phyloP scores from a whole-genome alignment of 2,888 invertebrate genomes.

The Orthonevra nobilis region DNA sequence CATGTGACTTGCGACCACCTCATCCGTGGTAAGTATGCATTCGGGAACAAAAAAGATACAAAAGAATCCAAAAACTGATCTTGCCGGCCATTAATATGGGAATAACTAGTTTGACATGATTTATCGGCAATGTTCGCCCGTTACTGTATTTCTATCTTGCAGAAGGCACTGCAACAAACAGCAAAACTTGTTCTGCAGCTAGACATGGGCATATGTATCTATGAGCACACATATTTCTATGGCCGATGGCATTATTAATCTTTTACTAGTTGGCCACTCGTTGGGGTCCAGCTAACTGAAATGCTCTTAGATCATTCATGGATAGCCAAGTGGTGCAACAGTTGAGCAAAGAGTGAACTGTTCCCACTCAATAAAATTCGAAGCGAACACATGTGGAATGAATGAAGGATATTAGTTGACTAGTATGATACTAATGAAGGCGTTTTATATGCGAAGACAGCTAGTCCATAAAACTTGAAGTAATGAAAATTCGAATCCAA shows the following conservation, averaged over 20 bases:
- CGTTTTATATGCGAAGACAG: conserved; percentile 28
- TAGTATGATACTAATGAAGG: conserved; percentile 19
- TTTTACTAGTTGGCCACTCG: conserved; percentile 59
- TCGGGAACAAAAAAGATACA: conserved; percentile 11
- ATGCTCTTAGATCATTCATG: conserved; percentile 34
- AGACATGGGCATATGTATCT: conserved; percentile 30
- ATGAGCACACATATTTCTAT: conserved; percentile 4
- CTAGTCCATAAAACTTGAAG: conserved; percentile 44
- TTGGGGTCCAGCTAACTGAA: conserved; percentile 33
- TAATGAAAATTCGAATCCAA: too few species aligned
- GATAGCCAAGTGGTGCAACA: neutral
- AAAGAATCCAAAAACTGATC: conserved; percentile 32
- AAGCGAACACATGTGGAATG: conserved; percentile 15
- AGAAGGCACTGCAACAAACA: conserved; percentile 44
- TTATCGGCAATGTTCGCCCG: conserved; percentile 51
- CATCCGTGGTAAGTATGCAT: neutral
- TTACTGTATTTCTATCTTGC: conserved; percentile 45
- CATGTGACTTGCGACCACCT: conserved; percentile 1
- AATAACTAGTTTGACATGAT: conserved; percentile 67
- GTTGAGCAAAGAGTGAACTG: conserved; percentile 14
- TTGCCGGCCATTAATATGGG: conserved; percentile 44
- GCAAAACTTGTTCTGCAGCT: conserved; percentile 56
- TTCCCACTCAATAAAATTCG: conserved; percentile 54
- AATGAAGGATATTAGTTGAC: conserved; percentile 43
- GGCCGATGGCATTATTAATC: conserved; percentile 48